Conservation (phyloP, 1,140 invertebrate species). For the Tenebrio molitor region DNA sequence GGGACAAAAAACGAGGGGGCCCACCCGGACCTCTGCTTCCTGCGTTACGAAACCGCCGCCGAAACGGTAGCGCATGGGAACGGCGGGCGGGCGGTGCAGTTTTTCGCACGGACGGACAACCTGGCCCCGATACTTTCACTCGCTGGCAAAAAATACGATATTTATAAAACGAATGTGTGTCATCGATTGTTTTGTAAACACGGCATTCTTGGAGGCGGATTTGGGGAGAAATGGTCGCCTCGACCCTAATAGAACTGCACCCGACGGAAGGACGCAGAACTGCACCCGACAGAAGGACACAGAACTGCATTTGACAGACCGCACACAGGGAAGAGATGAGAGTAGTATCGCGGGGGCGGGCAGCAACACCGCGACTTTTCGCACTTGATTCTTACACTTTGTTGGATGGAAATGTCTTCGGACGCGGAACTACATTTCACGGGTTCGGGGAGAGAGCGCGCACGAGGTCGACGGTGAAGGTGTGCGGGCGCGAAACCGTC, state of each 20-base stretch:
- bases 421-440: slow-evolving; percentile 34
- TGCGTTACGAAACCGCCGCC: background rate
- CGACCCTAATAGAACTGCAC: too few species aligned
- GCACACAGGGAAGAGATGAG: too few species aligned
- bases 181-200: slow-evolving; percentile 1
- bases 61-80: too few species aligned
- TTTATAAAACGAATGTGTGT: slow-evolving; percentile 7
- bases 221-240: too few species aligned
- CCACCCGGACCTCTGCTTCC: too few species aligned
- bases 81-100: background rate
- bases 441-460: background rate
- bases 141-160: background rate
- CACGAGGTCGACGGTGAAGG: slow-evolving; percentile 29
- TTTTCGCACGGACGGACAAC: slow-evolving; percentile 10
- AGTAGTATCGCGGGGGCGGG: background rate
- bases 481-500: slow-evolving; percentile 15
- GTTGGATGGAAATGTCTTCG: slow-evolving; percentile 26
- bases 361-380: background rate
- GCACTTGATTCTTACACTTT: background rate
- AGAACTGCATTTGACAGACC: too few species aligned
- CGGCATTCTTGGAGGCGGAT: too few species aligned
- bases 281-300: too few species aligned
- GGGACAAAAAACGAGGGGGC: too few species aligned
- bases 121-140: slow-evolving; percentile 24
- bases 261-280: too few species aligned